Evolutionary conservation across 2,113 vertebrate species (phyloP), one percentile per base, ranked within the genome.

Genomic region (Daboia siamensis): DNA sequence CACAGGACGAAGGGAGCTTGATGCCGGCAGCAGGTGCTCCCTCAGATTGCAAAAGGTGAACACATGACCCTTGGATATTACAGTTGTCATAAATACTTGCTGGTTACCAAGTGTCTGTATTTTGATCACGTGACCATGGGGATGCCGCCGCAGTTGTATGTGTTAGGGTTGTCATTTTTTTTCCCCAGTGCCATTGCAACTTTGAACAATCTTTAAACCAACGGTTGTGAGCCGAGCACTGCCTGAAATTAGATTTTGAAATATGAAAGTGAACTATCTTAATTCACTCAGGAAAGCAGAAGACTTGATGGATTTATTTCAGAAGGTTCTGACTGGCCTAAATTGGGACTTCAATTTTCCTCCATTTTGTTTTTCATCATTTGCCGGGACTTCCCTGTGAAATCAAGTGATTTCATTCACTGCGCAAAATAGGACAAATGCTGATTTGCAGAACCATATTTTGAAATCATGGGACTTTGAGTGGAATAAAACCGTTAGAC

Each of bases 311-410:
- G 91, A 87, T 88, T 48, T 94, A 95, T 96, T 91, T 90, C 51
- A 86, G 93, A 91, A 55, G 57, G 92, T 95, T 90, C 57, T 90
- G 90, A 90, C 88, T 85, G 92, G 95, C 90, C 59, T 93, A 92
- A 59, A 24, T 94, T 59, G 80, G 12, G 95, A 8, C 48, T 89
- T 1, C 3, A 51, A 33, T 59, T 80, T 84, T 21, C 84, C 5
- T 5, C 33, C 7, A 39, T 57, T 92, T 21, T 24, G 20, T 56
- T 89, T 89, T 89, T 46, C 39, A 44, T 51, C 20, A 57, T 17
- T 24, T 59, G 4, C 54, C n/a, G 48, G 11, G 10, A 5, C 3
- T 39, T 52, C 24, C 29, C 87, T 87, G 24, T 23, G 12, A 64
- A 59, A 33, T 26, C 11, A 56, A 21, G 13, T 51, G 15, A 87